These are phyloP conservation scores for Rhaphigaster nebulosa DNA, from an alignment of 2,888 invertebrate species.

Conservation along the genomic window DNA sequence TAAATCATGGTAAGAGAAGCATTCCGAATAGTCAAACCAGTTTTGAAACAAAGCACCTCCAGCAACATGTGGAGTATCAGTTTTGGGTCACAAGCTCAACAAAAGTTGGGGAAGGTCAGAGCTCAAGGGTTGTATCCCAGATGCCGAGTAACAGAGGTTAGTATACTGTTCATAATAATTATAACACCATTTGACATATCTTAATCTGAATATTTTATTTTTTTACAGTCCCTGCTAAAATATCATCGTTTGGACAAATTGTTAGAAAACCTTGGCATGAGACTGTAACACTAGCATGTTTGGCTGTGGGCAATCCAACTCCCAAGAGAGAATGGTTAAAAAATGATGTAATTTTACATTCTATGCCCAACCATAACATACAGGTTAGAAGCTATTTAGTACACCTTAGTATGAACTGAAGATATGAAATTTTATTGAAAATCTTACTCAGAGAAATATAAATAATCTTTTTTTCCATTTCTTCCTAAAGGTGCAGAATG, in stretches of 20 bases:
- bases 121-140: conserved; percentile 78
- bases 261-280: conserved; percentile 78
- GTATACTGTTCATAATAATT: conserved; percentile 53
- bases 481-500: not conserved
- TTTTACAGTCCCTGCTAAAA: conserved; percentile 75
- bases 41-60: conserved; percentile 78
- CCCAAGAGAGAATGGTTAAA: conserved; percentile 78
- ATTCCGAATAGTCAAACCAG: conserved; percentile 76
- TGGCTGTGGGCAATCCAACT: conserved; percentile 74
- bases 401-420: not conserved
- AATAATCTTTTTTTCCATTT: not conserved
- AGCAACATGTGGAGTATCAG: conserved; percentile 80
- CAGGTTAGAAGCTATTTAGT: conserved; percentile 39
- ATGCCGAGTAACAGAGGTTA: conserved; percentile 75
- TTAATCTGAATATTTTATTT: not conserved
- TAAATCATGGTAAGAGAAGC: conserved; percentile 78
- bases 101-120: conserved; percentile 82
- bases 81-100: conserved; percentile 86
- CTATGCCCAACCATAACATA: conserved; percentile 60
- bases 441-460: not conserved
- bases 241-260: conserved; percentile 79
- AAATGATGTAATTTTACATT: conserved; percentile 68
- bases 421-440: not conserved
- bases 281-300: conserved; percentile 76
- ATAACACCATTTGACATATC: not conserved